These are phyloP conservation scores for Paedocypris micromegethes DNA, from an alignment of 2,797 vertebrate species.

Conservation along the genomic window DNA sequence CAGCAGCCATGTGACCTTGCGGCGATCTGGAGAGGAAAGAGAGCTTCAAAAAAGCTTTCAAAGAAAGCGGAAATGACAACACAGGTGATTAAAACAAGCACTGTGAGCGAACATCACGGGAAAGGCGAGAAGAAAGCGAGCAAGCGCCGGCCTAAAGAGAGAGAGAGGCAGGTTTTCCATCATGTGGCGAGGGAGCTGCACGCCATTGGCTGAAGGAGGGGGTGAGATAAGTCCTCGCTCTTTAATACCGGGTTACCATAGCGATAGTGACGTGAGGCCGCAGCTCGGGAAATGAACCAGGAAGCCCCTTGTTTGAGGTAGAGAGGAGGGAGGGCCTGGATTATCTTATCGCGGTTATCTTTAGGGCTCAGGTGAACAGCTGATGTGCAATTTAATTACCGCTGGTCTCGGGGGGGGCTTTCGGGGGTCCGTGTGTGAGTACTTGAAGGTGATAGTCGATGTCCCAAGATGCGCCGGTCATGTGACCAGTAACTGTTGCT, in stretches of 20 bases:
- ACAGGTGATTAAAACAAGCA: background rate
- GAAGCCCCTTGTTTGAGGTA: constrained; percentile 43
- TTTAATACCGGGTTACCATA: constrained; percentile 61
- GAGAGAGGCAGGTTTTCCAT: constrained; percentile 19
- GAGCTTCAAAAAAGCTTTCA: too few species aligned
- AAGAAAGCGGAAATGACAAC: too few species aligned
- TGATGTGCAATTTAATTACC: constrained; percentile 59
- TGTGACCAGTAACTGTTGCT: constrained; percentile 2
- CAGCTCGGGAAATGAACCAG: constrained; percentile 52
- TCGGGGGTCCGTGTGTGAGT: background rate
- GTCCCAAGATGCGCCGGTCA: constrained; percentile 6
- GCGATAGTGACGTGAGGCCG: constrained; percentile 56
- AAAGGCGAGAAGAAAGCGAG: background rate
- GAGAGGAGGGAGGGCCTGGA: constrained; percentile 22
- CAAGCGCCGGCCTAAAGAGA: background rate
- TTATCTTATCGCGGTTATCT: constrained; percentile 58
- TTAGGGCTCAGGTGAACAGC: constrained; percentile 62
- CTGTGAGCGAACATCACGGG: background rate
- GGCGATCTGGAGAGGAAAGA: too few species aligned
- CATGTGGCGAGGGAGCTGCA: constrained; percentile 33
- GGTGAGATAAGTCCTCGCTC: constrained; percentile 34
- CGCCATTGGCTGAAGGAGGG: constrained; percentile 33
- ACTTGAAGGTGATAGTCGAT: constrained; percentile 1
- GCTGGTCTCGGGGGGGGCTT: constrained; percentile 5
- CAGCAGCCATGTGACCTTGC: too few species aligned